phyloP scores from a whole-genome alignment of 2,113 vertebrate genomes.

The human region DNA sequence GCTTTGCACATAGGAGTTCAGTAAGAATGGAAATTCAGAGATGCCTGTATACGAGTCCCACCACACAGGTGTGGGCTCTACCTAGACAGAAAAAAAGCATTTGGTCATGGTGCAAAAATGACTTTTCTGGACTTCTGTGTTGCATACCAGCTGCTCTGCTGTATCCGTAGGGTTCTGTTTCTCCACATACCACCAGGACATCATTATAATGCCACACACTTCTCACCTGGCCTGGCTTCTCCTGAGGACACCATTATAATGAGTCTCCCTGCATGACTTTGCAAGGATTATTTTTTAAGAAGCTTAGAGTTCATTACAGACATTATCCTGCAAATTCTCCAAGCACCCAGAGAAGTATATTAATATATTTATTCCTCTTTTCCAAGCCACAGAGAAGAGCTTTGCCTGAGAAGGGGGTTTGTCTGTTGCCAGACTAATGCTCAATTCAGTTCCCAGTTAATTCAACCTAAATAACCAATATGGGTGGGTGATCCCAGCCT shows the following conservation, averaged over 20 bases:
- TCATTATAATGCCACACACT: background rate
- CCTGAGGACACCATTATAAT: constrained; percentile 51
- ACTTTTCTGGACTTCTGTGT: background rate
- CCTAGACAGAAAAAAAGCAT: rapidly evolving
- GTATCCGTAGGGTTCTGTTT: background rate
- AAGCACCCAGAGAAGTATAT: background rate
- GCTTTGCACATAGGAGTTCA: background rate
- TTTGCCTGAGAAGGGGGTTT: background rate
- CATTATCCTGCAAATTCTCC: background rate
- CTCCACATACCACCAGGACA: background rate
- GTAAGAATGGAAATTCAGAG: too few relatives aligned
- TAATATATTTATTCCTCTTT: background rate
- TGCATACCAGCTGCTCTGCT: rapidly evolving
- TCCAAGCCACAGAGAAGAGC: background rate
- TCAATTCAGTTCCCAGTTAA: background rate
- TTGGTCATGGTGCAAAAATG: rapidly evolving
- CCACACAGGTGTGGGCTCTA: background rate
- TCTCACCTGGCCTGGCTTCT: background rate
- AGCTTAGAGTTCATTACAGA: constrained; percentile 38
- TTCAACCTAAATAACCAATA: rapidly evolving
- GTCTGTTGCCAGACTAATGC: background rate
- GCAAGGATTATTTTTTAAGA: background rate
- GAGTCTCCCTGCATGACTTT: background rate
- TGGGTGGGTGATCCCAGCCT: background rate
- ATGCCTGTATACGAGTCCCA: background rate